phyloP scores from a whole-genome alignment of 2,888 invertebrate genomes.

The Scaptomyza flava region DNA sequence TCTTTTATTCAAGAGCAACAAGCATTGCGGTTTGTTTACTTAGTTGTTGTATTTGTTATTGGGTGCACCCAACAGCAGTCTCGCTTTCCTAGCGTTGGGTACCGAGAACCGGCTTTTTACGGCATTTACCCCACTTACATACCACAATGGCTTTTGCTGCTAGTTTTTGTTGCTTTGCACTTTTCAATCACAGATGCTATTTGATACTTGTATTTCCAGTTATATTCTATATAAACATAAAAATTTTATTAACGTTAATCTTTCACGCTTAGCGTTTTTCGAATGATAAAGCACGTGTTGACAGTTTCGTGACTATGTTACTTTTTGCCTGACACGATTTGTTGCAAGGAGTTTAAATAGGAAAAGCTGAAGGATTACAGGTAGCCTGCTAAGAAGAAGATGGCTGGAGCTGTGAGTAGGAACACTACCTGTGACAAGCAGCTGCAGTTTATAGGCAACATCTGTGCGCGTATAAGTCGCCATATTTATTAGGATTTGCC shows the following conservation, averaged over 20 bases:
- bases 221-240: background rate
- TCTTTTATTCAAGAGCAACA: slow-evolving; percentile 20
- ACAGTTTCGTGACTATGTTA: slow-evolving; percentile 26
- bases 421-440: slow-evolving; percentile 51
- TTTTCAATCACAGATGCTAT: slow-evolving; percentile 60
- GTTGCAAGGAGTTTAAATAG: slow-evolving; percentile 51
- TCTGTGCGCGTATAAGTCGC: slow-evolving; percentile 31
- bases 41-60: slow-evolving; percentile 9
- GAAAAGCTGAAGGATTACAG: slow-evolving; percentile 1
- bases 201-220: background rate
- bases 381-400: background rate
- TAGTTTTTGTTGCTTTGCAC: slow-evolving; percentile 31
- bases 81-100: slow-evolving; percentile 52
- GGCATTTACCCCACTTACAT: slow-evolving; percentile 47
- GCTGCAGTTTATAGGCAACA: slow-evolving; percentile 54
- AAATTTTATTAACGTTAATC: slow-evolving; percentile 21
- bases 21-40: slow-evolving; percentile 53
- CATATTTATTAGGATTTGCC: slow-evolving; percentile 26
- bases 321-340: slow-evolving; percentile 6
- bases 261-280: slow-evolving; percentile 54
- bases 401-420: background rate
- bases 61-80: slow-evolving; percentile 7
- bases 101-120: slow-evolving; percentile 56
- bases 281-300: slow-evolving; percentile 36
- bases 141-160: slow-evolving; percentile 50